A percentile compares a stretch with the other conserved stretches of the same genome.
These are phyloP conservation scores for Sinelater perroti DNA, from an alignment of 2,888 invertebrate species.

Conservation along the genomic window DNA sequence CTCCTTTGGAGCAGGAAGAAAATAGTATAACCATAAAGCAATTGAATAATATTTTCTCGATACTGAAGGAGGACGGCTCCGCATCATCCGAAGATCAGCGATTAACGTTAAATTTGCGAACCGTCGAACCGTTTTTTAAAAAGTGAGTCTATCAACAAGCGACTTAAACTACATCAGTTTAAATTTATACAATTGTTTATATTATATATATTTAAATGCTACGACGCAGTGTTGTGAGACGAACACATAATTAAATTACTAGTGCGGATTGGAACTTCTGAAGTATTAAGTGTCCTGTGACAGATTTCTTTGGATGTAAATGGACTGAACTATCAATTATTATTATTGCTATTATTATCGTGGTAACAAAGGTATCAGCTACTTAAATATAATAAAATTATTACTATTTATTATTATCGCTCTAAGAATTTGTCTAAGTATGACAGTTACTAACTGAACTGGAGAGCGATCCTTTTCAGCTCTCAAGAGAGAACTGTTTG, in stretches of 20 bases:
- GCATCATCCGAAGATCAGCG: constrained; percentile 50
- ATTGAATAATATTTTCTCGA: constrained; percentile 76
- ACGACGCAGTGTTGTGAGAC: constrained; percentile 50
- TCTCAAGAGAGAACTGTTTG: too few relatives aligned
- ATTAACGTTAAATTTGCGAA: constrained; percentile 25
- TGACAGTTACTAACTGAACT: too few relatives aligned
- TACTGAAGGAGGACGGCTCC: constrained; percentile 72
- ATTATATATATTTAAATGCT: constrained; percentile 56
- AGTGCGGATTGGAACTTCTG: constrained; percentile 43
- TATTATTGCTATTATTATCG: too few relatives aligned
- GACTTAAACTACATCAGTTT: constrained; percentile 53
- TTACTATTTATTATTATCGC: too few relatives aligned
- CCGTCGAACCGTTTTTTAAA: constrained; percentile 14
- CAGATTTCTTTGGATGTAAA: constrained; percentile 42
- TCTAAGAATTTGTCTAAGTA: too few relatives aligned
- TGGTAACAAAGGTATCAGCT: too few relatives aligned
- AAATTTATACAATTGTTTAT: constrained; percentile 61
- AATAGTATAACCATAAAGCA: constrained; percentile 81
- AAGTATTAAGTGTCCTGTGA: constrained; percentile 49
- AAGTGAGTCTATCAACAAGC: constrained; percentile 48
- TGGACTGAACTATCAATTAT: constrained; percentile 48
- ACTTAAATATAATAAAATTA: too few relatives aligned
- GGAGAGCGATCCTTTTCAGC: too few relatives aligned
- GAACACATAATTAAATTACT: constrained; percentile 42
- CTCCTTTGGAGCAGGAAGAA: constrained; percentile 76